phyloP scores from a whole-genome alignment of 1,140 invertebrate genomes.

The Stegodyphus mimosarum region DNA sequence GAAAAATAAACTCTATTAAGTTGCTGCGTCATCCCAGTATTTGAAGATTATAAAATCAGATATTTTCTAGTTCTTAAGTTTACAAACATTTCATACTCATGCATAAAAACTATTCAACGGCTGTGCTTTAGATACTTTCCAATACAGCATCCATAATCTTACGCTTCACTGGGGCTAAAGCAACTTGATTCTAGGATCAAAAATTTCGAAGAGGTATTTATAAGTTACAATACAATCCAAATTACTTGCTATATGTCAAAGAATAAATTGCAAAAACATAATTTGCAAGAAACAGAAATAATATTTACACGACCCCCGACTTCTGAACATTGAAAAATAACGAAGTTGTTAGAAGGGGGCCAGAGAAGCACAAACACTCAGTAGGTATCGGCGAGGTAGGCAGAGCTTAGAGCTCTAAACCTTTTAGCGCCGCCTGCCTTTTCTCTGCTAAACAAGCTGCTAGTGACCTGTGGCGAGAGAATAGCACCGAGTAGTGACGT shows the following conservation, averaged over 20 bases:
- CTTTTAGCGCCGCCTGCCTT: constrained; percentile 41
- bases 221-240: no score
- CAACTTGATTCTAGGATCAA: no score
- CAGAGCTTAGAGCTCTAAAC: constrained; percentile 42
- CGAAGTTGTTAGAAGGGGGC: constrained; percentile 8
- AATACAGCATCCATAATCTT: no score
- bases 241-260: background rate
- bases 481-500: constrained; percentile 18
- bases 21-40: no score
- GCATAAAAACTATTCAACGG: no score
- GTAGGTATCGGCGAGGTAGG: constrained; percentile 10
- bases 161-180: no score
- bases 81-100: no score
- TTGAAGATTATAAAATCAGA: no score
- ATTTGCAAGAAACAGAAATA: background rate
- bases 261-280: background rate
- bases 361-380: constrained; percentile 6
- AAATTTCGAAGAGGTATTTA: no score
- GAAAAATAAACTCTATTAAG: no score
- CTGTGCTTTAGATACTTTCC: no score
- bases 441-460: constrained; percentile 42
- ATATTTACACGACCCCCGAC: background rate
- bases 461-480: constrained; percentile 51
- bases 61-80: no score
- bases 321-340: constrained; percentile 8